These are phyloP conservation scores for Muscicapa comitata DNA, from an alignment of 2,797 vertebrate genomes.

Conservation along the genomic window DNA sequence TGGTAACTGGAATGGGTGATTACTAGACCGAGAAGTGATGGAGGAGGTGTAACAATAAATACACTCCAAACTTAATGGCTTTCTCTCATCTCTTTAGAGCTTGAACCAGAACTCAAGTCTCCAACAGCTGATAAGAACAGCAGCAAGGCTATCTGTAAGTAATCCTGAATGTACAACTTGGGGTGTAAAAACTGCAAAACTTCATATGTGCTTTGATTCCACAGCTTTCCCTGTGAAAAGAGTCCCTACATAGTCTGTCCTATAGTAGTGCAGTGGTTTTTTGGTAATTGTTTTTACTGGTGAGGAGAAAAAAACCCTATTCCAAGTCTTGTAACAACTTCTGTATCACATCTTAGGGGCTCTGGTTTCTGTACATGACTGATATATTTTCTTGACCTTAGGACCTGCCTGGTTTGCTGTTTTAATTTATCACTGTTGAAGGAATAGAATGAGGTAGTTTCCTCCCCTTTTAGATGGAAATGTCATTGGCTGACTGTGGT, in stretches of 20 bases:
- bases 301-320: background rate
- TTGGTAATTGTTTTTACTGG: background rate
- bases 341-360: background rate
- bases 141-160: slow-evolving; percentile 86
- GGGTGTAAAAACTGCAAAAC: background rate
- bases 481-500: background rate
- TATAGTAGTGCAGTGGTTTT: background rate
- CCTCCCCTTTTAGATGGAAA: background rate
- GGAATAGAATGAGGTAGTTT: background rate
- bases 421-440: background rate
- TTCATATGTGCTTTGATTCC: background rate
- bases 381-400: background rate
- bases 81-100: slow-evolving; percentile 72
- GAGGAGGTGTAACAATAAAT: no score
- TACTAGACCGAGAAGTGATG: no score
- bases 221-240: background rate
- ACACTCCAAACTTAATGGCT: background rate
- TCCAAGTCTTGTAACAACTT: background rate
- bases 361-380: background rate
- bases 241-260: background rate
- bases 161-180: background rate
- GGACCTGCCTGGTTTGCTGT: background rate
- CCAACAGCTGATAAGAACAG: slow-evolving; percentile 79
- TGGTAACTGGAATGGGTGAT: no score
- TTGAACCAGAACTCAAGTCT: slow-evolving; percentile 81